Evolutionary conservation across 2,888 invertebrate genomes (phyloP).

Genomic region (Strigamia maritima): DNA sequence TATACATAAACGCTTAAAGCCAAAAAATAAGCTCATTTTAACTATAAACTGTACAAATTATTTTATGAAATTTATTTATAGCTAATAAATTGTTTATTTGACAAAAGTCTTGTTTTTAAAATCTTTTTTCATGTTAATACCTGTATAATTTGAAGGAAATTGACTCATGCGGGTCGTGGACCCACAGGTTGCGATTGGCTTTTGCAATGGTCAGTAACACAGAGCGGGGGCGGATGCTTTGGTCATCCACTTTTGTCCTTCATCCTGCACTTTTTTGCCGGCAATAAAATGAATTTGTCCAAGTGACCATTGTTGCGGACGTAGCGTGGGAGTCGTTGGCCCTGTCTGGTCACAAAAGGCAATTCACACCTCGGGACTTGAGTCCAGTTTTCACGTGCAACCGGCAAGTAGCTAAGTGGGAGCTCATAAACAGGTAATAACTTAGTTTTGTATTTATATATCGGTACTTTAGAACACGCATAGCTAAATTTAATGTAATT

Average conservation of each 20-base stretch:
- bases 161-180: neutral
- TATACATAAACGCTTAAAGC: neutral
- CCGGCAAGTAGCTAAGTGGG: neutral
- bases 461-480: too few relatives aligned
- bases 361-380: neutral
- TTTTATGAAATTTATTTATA: neutral
- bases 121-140: neutral
- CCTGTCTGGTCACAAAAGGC: neutral
- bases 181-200: neutral
- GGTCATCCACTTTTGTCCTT: neutral
- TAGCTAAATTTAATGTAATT: too few relatives aligned
- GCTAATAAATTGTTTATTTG: neutral
- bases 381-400: neutral
- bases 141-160: neutral
- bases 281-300: neutral
- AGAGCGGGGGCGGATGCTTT: neutral
- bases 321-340: neutral
- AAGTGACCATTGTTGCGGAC: neutral
- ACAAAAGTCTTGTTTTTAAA: neutral
- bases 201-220: neutral
- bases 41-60: neutral
- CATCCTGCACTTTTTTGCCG: neutral
- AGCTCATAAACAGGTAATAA: neutral
- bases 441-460: too few relatives aligned
- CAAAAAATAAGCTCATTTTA: neutral